A percentile compares a stretch with the other conserved stretches of the same genome.
phyloP scores from a whole-genome alignment of 1,140 invertebrate species.

The Macrocentrus cingulum region DNA sequence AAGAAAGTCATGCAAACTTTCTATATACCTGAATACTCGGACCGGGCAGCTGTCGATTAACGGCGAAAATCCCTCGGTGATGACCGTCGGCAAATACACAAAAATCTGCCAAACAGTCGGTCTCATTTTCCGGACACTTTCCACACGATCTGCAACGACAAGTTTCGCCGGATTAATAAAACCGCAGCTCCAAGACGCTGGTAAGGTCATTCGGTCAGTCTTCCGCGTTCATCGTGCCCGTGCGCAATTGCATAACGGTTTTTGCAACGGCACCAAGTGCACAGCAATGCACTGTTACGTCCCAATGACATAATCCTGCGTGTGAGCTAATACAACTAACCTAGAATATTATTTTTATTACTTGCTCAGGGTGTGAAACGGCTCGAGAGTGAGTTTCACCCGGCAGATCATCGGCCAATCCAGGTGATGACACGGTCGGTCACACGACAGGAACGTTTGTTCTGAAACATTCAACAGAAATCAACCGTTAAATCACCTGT shows the following conservation, averaged over 20 bases:
- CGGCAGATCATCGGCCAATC: slow-evolving; percentile 81
- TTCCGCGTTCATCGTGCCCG: slow-evolving; percentile 5
- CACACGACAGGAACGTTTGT: slow-evolving; percentile 70
- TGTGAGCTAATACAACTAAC: not conserved
- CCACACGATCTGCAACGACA: slow-evolving; percentile 61
- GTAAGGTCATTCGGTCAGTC: no score
- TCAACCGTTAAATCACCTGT: slow-evolving; percentile 11
- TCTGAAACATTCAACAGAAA: slow-evolving; percentile 62
- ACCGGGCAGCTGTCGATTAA: slow-evolving; percentile 81
- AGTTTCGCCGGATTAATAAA: no score
- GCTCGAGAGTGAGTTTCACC: slow-evolving; percentile 70
- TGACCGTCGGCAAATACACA: slow-evolving; percentile 74
- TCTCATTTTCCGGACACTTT: slow-evolving; percentile 66
- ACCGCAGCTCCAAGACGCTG: no score
- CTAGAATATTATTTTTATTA: slow-evolving; percentile 44
- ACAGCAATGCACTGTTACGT: slow-evolving; percentile 18
- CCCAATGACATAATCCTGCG: slow-evolving; percentile 5
- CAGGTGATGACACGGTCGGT: slow-evolving; percentile 73
- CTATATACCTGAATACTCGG: slow-evolving; percentile 75
- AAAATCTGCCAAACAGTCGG: slow-evolving; percentile 62
- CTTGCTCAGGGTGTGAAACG: slow-evolving; percentile 68
- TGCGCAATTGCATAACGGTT: slow-evolving; percentile 23
- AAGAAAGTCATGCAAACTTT: no score
- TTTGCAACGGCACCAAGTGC: slow-evolving; percentile 24
- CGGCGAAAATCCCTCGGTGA: slow-evolving; percentile 70